Conservation (phyloP, 2,888 invertebrate species). For the Tiphia femorata region DNA sequence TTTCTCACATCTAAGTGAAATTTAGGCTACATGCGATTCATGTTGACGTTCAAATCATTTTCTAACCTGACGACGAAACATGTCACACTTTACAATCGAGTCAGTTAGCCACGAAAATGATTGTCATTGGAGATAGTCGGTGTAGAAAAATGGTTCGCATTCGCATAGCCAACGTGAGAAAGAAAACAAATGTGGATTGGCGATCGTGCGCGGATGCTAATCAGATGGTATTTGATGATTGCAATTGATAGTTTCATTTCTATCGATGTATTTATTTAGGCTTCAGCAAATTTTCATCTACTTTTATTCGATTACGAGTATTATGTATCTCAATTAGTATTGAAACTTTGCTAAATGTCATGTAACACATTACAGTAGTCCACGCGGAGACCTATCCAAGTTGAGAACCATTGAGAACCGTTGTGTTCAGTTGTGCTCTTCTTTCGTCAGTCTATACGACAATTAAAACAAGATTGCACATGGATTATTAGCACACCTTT, state of each 20-base stretch:
- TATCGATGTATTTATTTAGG: too few relatives aligned
- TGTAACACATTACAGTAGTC: too few relatives aligned
- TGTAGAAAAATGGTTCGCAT: constrained; percentile 15
- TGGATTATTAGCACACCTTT: constrained; percentile 25
- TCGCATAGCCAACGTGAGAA: constrained; percentile 18
- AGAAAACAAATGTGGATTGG: constrained; percentile 20
- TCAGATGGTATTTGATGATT: too few relatives aligned
- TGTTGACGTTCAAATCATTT: constrained; percentile 27
- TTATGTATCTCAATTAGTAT: too few relatives aligned
- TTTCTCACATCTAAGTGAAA: constrained; percentile 18
- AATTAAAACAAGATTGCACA: constrained; percentile 29
- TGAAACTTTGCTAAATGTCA: too few relatives aligned
- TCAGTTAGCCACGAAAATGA: constrained; percentile 57
- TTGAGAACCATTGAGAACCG: constrained; percentile 42
- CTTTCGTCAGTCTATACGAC: constrained; percentile 40
- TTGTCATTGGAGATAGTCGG: constrained; percentile 53
- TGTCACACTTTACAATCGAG: constrained; percentile 34
- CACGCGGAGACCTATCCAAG: too few relatives aligned
- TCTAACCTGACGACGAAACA: constrained; percentile 45
- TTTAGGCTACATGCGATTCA: constrained; percentile 20
- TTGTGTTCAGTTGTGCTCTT: constrained; percentile 34
- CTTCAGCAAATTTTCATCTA: too few relatives aligned
- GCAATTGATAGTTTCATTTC: too few relatives aligned
- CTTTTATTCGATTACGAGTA: too few relatives aligned
- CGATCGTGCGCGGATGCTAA: too few relatives aligned